These are phyloP conservation scores for Spermophilus dauricus DNA, from an alignment of 2,113 vertebrate genomes.

Conservation along the genomic window DNA sequence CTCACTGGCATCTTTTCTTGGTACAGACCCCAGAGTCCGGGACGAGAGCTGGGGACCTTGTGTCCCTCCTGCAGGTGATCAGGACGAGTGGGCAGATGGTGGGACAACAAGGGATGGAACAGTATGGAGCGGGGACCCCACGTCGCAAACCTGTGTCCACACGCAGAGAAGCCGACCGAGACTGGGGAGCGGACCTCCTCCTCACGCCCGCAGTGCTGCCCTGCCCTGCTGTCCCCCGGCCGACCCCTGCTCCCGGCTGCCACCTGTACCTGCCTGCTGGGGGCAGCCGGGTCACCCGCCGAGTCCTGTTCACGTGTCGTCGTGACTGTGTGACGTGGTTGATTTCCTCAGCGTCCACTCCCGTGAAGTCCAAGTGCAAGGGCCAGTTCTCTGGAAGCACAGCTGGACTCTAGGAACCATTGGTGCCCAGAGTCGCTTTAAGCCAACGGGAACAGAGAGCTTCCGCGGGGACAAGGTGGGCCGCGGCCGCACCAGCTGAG, in stretches of 20 bases:
- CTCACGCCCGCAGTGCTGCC: accelerated
- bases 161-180: not conserved
- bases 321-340: not conserved
- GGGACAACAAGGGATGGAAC: not conserved
- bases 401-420: not conserved
- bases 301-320: too few relatives aligned
- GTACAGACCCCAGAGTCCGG: not conserved
- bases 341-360: not conserved
- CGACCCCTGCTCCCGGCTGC: not conserved
- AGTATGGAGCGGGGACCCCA: accelerated
- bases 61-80: too few relatives aligned
- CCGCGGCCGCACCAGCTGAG: too few relatives aligned
- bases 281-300: too few relatives aligned
- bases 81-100: accelerated
- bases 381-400: not conserved
- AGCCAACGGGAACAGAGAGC: too few relatives aligned
- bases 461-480: too few relatives aligned
- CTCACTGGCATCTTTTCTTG: not conserved
- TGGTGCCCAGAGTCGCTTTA: too few relatives aligned
- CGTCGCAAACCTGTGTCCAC: accelerated
- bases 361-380: not conserved
- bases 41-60: not conserved
- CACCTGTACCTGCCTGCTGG: not conserved
- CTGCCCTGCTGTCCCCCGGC: not conserved
- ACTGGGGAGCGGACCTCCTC: too few relatives aligned